phyloP scores from a whole-genome alignment of 2,797 vertebrate species.

The Spinibarbus caldwelli region DNA sequence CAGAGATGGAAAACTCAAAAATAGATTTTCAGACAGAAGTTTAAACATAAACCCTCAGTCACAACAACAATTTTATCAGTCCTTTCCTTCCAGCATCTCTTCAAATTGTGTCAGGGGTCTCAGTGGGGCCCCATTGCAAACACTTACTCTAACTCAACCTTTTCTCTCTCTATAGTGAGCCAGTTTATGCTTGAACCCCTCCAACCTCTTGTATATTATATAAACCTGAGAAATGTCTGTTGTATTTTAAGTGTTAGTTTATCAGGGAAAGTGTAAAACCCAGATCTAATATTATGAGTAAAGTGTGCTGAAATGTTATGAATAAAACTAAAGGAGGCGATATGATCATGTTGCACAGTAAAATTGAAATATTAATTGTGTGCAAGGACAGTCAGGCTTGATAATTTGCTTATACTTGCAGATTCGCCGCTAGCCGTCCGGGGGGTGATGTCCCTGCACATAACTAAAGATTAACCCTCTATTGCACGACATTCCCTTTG shows the following conservation, averaged over 20 bases:
- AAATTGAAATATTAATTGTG: neutral
- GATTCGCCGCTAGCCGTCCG: neutral
- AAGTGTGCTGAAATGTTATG: neutral
- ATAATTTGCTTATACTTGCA: neutral
- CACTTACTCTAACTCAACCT: neutral
- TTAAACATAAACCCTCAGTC: constrained; percentile 1
- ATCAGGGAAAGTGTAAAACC: neutral
- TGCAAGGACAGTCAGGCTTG: neutral
- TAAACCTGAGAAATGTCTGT: neutral
- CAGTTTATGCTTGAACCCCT: neutral
- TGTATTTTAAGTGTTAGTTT: neutral
- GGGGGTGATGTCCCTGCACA: neutral
- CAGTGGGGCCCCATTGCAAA: neutral
- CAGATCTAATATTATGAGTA: neutral
- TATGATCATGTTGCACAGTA: neutral
- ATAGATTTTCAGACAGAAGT: neutral
- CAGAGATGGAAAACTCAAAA: neutral
- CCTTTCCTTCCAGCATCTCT: neutral
- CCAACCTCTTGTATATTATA: neutral
- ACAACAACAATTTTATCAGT: neutral
- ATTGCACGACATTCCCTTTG: neutral
- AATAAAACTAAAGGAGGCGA: neutral
- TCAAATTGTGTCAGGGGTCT: constrained; percentile 3
- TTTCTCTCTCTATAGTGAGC: neutral
- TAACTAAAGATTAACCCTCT: constrained; percentile 18